phyloP scores from a whole-genome alignment of 2,797 vertebrate species.

The Macrochelys suwanniensis region DNA sequence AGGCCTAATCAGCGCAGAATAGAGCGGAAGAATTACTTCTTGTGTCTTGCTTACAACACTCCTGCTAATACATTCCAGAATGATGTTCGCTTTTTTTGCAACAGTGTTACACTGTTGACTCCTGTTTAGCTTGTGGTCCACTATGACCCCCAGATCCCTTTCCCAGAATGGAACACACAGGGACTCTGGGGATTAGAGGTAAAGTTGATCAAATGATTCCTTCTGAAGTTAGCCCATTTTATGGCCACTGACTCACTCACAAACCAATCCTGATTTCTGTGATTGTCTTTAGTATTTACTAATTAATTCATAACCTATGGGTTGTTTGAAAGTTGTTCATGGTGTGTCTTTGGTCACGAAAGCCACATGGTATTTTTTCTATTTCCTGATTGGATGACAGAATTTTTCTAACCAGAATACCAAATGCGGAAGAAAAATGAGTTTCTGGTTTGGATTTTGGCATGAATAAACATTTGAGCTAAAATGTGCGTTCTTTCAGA shows the following conservation, averaged over 20 bases:
- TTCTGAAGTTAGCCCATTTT: neutral
- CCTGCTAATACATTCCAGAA: too few relatives aligned
- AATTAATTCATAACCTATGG: neutral
- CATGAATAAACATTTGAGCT: neutral
- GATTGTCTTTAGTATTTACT: neutral
- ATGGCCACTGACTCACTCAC: neutral
- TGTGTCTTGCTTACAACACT: too few relatives aligned
- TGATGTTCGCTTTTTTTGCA: too few relatives aligned
- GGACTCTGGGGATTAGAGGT: neutral
- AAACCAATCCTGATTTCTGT: neutral
- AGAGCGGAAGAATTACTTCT: too few relatives aligned
- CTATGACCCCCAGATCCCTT: too few relatives aligned
- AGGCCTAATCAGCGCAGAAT: too few relatives aligned
- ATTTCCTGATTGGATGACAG: neutral
- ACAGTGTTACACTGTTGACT: too few relatives aligned
- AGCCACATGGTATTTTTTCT: neutral
- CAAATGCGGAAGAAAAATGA: conserved; percentile 10
- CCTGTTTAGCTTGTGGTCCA: too few relatives aligned
- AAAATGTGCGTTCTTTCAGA: conserved; percentile 51
- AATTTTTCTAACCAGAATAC: neutral
- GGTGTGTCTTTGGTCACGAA: neutral
- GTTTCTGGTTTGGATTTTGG: conserved; percentile 46
- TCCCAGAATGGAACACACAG: neutral
- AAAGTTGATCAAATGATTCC: neutral
- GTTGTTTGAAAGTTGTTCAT: fast-evolving